These are phyloP conservation scores for Xerus inauris DNA, from an alignment of 2,113 vertebrate genomes.

Conservation along the genomic window DNA sequence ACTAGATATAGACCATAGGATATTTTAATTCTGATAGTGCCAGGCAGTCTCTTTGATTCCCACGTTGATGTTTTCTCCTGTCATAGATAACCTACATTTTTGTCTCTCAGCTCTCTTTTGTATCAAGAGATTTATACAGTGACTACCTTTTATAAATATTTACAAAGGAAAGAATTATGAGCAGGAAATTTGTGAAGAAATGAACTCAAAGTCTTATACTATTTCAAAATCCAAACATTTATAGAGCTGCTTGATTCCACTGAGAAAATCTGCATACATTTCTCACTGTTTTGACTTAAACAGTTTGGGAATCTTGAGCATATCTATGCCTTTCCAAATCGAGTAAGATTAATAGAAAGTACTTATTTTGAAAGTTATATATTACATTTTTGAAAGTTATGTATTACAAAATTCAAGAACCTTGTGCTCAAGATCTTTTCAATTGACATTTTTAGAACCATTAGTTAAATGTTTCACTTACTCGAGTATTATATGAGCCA, in stretches of 20 bases:
- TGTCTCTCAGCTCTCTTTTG: neutral
- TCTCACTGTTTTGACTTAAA: conserved; percentile 77
- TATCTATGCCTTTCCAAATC: conserved; percentile 59
- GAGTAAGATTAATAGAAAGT: conserved; percentile 68
- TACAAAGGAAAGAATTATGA: conserved; percentile 32
- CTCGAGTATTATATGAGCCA: neutral
- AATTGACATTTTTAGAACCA: conserved; percentile 54
- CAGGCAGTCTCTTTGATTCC: neutral
- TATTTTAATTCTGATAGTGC: neutral
- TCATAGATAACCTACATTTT: neutral
- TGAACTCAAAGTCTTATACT: neutral
- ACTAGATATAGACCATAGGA: neutral
- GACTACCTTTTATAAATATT: conserved; percentile 21
- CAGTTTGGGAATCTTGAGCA: conserved; percentile 65
- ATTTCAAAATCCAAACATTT: conserved; percentile 75
- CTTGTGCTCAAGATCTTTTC: conserved; percentile 49
- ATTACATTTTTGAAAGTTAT: conserved; percentile 61
- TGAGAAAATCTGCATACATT: conserved; percentile 59
- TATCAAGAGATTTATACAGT: neutral
- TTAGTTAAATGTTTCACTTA: conserved; percentile 47
- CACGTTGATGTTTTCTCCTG: neutral
- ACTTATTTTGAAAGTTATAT: conserved; percentile 67
- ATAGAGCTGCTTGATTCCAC: conserved; percentile 55
- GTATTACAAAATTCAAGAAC: conserved; percentile 70
- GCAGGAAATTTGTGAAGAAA: neutral